A percentile compares a stretch with the other conserved stretches of the same genome.
Conservation (phyloP, 2,888 invertebrate species). For the Malacosoma neustria region DNA sequence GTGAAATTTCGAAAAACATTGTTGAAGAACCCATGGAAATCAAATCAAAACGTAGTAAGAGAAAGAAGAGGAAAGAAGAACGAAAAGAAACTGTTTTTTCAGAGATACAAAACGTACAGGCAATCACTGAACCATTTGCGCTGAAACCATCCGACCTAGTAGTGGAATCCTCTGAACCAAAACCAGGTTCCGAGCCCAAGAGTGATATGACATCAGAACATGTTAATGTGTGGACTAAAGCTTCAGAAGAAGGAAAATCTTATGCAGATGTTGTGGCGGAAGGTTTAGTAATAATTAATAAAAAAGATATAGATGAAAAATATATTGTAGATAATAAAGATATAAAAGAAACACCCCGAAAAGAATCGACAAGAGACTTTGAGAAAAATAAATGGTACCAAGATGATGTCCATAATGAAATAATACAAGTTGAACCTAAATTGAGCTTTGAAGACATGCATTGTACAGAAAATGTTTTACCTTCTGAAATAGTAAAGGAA, state of each 20-base stretch:
- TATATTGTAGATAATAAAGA: no score
- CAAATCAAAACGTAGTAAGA: slow-evolving; percentile 44
- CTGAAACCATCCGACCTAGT: neutral
- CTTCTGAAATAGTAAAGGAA: slow-evolving; percentile 7
- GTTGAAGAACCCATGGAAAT: slow-evolving; percentile 24
- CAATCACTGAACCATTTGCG: neutral
- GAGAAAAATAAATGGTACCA: neutral
- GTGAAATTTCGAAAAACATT: slow-evolving; percentile 8
- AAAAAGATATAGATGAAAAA: slow-evolving; percentile 6
- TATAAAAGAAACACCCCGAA: slow-evolving; percentile 2
- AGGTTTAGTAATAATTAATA: slow-evolving; percentile 26
- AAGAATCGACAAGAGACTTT: slow-evolving; percentile 10
- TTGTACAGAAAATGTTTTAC: slow-evolving; percentile 5
- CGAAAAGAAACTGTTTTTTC: slow-evolving; percentile 22
- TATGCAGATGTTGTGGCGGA: slow-evolving; percentile 81
- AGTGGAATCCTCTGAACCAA: neutral
- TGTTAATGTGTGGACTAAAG: slow-evolving; percentile 65
- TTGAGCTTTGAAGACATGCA: neutral
- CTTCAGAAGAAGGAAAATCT: slow-evolving; percentile 76
- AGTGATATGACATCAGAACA: slow-evolving; percentile 11
- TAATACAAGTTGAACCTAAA: neutral
- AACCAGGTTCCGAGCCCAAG: neutral
- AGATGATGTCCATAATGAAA: neutral
- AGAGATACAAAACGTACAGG: neutral
- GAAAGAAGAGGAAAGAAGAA: slow-evolving; percentile 49